Percentiles rank a stretch among this genome's conserved stretches.
These are phyloP conservation scores for Lithophane semibrunnea DNA, from an alignment of 2,888 invertebrate genomes.

Conservation along the genomic window DNA sequence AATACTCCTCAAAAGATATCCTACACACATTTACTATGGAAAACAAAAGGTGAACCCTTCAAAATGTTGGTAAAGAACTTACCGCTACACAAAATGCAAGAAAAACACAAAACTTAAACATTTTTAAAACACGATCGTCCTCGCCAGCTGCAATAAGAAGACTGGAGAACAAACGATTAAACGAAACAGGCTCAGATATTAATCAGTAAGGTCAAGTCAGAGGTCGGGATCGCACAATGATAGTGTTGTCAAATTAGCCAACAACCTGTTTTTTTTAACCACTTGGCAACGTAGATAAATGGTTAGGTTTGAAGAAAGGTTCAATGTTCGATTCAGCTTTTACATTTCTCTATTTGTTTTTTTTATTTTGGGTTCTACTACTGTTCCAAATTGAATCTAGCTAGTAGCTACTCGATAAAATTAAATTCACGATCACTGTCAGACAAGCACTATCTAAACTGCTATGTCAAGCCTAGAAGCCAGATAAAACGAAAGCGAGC, in stretches of 20 bases:
- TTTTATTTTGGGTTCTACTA: neutral
- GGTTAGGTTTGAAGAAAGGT: neutral
- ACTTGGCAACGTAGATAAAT: slow-evolving; percentile 4
- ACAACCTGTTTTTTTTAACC: slow-evolving; percentile 30
- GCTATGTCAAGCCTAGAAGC: neutral
- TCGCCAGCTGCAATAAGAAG: neutral
- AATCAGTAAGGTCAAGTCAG: slow-evolving; percentile 46
- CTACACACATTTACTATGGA: neutral
- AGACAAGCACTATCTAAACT: neutral
- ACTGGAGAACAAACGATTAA: slow-evolving; percentile 34
- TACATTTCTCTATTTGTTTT: neutral
- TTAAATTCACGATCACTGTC: too few relatives aligned
- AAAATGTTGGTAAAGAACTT: slow-evolving; percentile 11
- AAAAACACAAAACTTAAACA: slow-evolving; percentile 49
- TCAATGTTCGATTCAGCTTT: slow-evolving; percentile 7
- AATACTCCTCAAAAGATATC: neutral
- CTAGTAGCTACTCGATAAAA: neutral
- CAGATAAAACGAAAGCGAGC: too few relatives aligned
- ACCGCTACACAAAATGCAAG: slow-evolving; percentile 37
- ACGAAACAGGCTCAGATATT: slow-evolving; percentile 6
- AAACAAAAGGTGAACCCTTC: neutral
- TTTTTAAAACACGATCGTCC: slow-evolving; percentile 30
- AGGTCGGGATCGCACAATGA: slow-evolving; percentile 27
- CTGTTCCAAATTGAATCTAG: neutral
- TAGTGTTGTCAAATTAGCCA: slow-evolving; percentile 16